Evolutionary conservation across 1,140 invertebrate species (phyloP).

Genomic region (Drosophila kanapiae): DNA sequence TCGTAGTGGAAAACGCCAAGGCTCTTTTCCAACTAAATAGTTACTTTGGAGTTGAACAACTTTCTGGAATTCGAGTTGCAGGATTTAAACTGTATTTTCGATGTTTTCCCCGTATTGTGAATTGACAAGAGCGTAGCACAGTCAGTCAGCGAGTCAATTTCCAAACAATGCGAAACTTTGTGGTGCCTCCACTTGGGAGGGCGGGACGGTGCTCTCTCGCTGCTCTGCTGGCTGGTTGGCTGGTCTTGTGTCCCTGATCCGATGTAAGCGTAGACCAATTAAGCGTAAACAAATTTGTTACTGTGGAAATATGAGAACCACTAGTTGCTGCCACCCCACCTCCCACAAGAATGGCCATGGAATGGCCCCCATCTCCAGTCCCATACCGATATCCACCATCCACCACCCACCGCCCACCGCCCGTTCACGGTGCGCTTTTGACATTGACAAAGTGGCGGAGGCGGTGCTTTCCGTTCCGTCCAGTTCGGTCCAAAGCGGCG

Average conservation of each 20-base stretch:
- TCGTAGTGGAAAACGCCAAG: not conserved
- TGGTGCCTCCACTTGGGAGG: constrained; percentile 8
- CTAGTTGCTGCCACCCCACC: constrained; percentile 63
- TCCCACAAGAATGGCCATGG: constrained; percentile 6
- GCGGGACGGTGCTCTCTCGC: not conserved
- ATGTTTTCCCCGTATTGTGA: not conserved
- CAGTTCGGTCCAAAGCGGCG: constrained; percentile 34
- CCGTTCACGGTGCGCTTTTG: constrained; percentile 31
- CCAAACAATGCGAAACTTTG: constrained; percentile 28
- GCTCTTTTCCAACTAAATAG: not conserved
- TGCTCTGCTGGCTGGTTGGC: constrained; percentile 4
- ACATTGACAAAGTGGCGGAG: constrained; percentile 70
- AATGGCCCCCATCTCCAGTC: constrained; percentile 3
- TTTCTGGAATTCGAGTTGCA: not conserved
- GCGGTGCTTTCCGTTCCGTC: constrained; percentile 23
- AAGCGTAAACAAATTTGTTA: constrained; percentile 81
- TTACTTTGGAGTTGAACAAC: not conserved
- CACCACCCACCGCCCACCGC: not conserved
- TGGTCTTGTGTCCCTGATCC: constrained; percentile 41
- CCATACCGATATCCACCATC: not conserved
- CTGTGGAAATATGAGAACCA: constrained; percentile 74
- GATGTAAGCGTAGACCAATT: constrained; percentile 79
- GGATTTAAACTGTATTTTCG: not conserved
- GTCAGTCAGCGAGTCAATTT: constrained; percentile 21
- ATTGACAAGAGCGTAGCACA: constrained; percentile 31